Conservation (phyloP, 2,797 vertebrate genomes). For the Hydrocynus forskahlii region DNA sequence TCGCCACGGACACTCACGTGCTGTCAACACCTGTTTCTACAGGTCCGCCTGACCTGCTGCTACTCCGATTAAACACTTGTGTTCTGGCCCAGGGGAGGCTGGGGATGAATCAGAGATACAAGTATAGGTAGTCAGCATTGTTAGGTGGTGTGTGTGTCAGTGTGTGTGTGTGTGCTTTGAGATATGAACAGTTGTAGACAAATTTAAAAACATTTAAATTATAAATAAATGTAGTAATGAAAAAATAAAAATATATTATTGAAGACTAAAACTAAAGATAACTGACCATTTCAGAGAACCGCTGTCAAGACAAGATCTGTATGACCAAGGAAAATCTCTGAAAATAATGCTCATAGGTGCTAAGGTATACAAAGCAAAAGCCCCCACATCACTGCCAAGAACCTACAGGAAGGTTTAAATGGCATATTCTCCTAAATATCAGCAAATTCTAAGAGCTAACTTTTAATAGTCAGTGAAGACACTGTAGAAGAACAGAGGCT, state of each 20-base stretch:
- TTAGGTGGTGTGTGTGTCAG: background rate
- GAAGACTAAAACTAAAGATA: background rate
- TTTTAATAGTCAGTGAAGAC: too few relatives aligned
- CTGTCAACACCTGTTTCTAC: conserved; percentile 27
- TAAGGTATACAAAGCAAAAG: too few relatives aligned
- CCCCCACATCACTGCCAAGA: too few relatives aligned
- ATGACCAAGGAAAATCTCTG: too few relatives aligned
- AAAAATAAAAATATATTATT: too few relatives aligned
- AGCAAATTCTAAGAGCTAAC: too few relatives aligned
- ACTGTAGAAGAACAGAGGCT: too few relatives aligned
- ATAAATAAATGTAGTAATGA: background rate
- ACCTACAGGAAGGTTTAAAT: too few relatives aligned
- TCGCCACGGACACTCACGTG: conserved; percentile 1
- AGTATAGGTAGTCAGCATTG: conserved; percentile 8
- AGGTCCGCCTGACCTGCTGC: conserved; percentile 36
- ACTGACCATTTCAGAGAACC: background rate
- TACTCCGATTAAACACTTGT: conserved; percentile 30
- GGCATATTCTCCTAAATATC: too few relatives aligned
- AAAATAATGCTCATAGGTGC: too few relatives aligned
- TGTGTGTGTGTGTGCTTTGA: background rate
- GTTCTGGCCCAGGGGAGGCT: background rate
- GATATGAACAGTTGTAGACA: too few relatives aligned
- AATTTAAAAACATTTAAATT: too few relatives aligned
- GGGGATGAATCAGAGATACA: background rate
- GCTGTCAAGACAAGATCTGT: background rate